Conservation (phyloP, 2,797 vertebrate genomes). For the Danio tinwini region DNA sequence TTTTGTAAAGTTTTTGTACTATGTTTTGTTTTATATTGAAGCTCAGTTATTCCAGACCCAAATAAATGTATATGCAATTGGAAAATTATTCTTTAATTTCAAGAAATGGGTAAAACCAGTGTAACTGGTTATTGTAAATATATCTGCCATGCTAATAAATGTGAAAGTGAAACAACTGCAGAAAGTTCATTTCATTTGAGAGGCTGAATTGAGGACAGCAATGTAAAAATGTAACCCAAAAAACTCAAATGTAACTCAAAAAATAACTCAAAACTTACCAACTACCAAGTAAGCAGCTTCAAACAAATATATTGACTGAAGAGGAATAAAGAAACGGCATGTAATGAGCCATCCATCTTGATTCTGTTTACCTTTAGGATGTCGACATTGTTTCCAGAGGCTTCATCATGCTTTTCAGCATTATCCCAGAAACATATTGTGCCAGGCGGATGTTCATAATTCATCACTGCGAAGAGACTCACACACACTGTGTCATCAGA, state of each 20-base stretch:
- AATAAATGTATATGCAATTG: not conserved
- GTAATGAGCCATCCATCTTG: conserved; percentile 20
- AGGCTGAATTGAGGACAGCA: not conserved
- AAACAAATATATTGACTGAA: conserved; percentile 13
- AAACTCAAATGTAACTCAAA: no score
- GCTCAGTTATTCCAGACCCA: not conserved
- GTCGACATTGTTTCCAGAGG: conserved; percentile 27
- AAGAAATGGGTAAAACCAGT: no score
- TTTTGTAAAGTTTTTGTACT: no score
- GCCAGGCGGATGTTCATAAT: conserved; percentile 35
- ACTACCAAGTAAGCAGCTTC: not conserved
- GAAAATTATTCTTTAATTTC: not conserved
- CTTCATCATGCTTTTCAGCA: conserved; percentile 32
- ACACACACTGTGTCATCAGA: conserved; percentile 22
- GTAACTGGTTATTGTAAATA: no score
- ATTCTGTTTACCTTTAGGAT: conserved; percentile 24
- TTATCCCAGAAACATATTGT: conserved; percentile 18
- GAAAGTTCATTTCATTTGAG: conserved; percentile 3
- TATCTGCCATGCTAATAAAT: conserved; percentile 4
- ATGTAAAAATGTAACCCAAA: not conserved
- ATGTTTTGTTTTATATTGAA: not conserved
- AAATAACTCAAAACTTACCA: conserved; percentile 11
- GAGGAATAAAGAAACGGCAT: conserved; percentile 9
- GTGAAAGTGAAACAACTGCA: not conserved
- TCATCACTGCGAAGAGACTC: conserved; percentile 17